Base-by-base conservation (phyloP, 2,888 invertebrate species). In the Rotaria magnacalcarata region DNA sequence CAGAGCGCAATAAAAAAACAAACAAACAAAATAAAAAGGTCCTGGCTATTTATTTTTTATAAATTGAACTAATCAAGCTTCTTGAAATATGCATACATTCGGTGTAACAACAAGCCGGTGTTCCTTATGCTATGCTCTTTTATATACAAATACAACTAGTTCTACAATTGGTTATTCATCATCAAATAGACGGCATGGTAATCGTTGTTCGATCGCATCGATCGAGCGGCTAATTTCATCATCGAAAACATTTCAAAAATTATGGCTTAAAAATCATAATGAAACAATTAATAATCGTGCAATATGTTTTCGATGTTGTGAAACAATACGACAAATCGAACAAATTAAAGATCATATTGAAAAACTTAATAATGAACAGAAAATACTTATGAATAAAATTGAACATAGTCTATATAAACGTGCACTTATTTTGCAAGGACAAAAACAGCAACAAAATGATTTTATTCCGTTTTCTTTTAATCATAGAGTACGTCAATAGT, bases 281-380 rank as follows among this genome's bases (percentile, higher is more conserved):
- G 10, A 8, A 47, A 47, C 7, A 14, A 14, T 80, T 14, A 80
- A 43, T n/a, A 80, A 24, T 80, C 43, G 80, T 47, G 24, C 21
- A 24, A 47, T 80, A 43, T 80, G 80, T 80, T 47, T 47, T 80
- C 80, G 80, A 47, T 80, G 80, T 80, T 80, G 80, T 80, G 80
- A 80, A 4, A 80, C 47, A 14, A 47, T 80, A 47, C 43, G 47
- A 80, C 80, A 47, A 47, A 47, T 80, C 14, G 80, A 80, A 80
- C 80, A 80, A 47, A 80, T 80, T 47, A 43, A 80, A 24, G n/a
- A 11, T n/a, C 47, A 80, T n/a, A 24, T 47, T n/a, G 43, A 43
- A 80, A 21, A 47, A 43, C n/a, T 80, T 11, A 47, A 80, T 80
- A 24, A 24, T 80, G 47, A 80, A 47, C 80, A 47, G 47, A 6